Evolutionary conservation across 2,113 vertebrate species (phyloP).

Genomic region (Hymenochirus boettgeri): DNA sequence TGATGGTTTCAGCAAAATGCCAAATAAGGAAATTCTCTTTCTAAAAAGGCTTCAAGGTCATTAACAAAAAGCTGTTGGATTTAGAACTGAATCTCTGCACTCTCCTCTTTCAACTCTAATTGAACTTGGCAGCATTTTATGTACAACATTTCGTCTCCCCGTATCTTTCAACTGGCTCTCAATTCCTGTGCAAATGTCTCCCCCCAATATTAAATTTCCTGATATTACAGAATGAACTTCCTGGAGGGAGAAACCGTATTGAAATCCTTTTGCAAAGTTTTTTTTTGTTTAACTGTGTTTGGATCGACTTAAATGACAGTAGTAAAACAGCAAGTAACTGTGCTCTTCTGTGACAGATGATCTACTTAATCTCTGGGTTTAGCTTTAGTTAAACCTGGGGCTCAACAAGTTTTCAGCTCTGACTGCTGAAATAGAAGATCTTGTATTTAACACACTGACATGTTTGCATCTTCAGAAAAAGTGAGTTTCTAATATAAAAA

Average conservation of each 20-base stretch:
- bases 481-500: no score
- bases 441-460: no score
- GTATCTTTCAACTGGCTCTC: neutral
- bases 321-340: neutral
- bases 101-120: neutral
- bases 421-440: no score
- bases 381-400: neutral
- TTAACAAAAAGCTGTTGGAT: neutral
- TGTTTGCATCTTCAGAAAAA: no score
- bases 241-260: neutral
- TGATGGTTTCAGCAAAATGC: no score
- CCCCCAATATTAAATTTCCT: neutral
- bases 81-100: slow-evolving; percentile 1
- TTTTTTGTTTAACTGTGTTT: no score
- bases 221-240: neutral
- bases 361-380: neutral
- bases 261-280: neutral
- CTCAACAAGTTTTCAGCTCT: neutral
- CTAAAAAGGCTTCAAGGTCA: neutral
- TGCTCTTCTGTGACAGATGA: neutral
- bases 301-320: neutral
- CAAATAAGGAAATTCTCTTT: neutral
- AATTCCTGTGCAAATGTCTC: neutral
- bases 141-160: neutral
- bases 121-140: neutral